A percentile compares a stretch with the other conserved stretches of the same genome.
These are phyloP conservation scores for Ceratoteleas bidentatus DNA, from an alignment of 1,140 invertebrate species.

Conservation along the genomic window DNA sequence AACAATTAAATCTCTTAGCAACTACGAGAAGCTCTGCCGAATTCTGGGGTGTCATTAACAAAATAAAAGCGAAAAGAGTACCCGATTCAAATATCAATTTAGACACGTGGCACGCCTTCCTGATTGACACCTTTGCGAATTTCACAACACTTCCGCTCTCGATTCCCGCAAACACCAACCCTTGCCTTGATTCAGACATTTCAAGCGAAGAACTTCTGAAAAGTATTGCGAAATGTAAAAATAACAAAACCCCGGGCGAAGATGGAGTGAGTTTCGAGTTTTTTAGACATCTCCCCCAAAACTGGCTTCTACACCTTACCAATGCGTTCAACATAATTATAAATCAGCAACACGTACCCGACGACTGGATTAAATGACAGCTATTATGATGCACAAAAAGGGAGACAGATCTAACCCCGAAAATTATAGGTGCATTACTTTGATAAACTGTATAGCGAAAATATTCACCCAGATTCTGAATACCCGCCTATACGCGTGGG, in stretches of 20 bases:
- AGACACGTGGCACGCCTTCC: background rate
- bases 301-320: background rate
- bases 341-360: background rate
- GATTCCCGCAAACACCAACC: background rate
- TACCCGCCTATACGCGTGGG: too few relatives aligned
- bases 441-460: too few relatives aligned
- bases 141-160: too few relatives aligned
- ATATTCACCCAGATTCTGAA: too few relatives aligned
- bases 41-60: too few relatives aligned
- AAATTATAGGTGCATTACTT: too few relatives aligned
- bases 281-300: background rate
- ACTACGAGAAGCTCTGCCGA: background rate
- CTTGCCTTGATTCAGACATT: background rate
- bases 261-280: background rate
- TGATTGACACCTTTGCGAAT: background rate
- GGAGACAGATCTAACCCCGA: too few relatives aligned
- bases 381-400: too few relatives aligned
- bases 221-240: background rate
- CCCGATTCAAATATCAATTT: too few relatives aligned
- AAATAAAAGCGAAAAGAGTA: too few relatives aligned
- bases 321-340: background rate
- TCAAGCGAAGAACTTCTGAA: background rate
- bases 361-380: background rate
- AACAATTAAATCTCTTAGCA: background rate
- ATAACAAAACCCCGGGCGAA: background rate